phyloP scores from a whole-genome alignment of 2,888 invertebrate genomes.

The Acleris laterana region DNA sequence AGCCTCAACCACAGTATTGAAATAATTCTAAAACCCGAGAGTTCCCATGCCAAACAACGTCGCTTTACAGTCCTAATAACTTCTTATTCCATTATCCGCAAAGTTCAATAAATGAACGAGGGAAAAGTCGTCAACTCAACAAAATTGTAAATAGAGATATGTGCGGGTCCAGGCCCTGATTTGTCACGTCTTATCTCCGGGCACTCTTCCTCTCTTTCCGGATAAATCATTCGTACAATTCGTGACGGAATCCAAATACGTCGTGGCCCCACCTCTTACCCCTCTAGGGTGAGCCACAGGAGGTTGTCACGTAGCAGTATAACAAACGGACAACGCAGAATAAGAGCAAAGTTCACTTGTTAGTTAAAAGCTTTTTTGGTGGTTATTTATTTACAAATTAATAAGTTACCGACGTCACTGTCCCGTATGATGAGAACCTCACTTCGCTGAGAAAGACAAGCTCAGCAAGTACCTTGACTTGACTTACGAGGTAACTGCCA shows the following conservation, averaged over 20 bases:
- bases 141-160: conserved; percentile 47
- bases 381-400: no score
- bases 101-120: conserved; percentile 41
- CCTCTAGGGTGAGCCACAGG: conserved; percentile 23
- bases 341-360: no score
- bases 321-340: no score
- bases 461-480: no score
- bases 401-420: no score
- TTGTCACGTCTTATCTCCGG: conserved; percentile 62
- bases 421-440: no score
- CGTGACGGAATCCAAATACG: conserved; percentile 57
- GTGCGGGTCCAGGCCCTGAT: conserved; percentile 57
- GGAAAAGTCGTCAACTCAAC: conserved; percentile 42
- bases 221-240: conserved; percentile 64
- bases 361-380: no score
- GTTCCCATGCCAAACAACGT: conserved; percentile 32
- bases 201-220: conserved; percentile 50
- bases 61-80: conserved; percentile 43
- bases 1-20: not conserved
- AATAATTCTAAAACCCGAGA: not conserved
- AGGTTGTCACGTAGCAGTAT: not conserved
- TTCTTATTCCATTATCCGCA: conserved; percentile 53
- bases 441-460: no score
- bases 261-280: conserved; percentile 44
- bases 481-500: no score